Evolutionary conservation across 2,113 vertebrate species (phyloP).

Genomic region (Puma concolor): DNA sequence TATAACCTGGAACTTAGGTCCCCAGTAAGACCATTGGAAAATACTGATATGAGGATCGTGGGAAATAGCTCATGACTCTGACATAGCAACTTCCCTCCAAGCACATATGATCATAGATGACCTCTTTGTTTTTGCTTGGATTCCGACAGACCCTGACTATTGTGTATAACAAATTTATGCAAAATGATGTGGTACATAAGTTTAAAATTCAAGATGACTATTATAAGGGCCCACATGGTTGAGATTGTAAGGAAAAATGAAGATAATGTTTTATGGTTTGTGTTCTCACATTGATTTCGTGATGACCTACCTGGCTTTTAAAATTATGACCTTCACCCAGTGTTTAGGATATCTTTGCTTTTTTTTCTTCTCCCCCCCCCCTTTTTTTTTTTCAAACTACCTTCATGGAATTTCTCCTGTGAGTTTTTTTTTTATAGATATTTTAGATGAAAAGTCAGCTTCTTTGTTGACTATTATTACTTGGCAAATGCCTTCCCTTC

Average conservation of each 20-base stretch:
- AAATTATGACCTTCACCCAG: background rate
- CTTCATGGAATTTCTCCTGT: background rate
- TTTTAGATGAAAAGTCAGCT: conserved; percentile 8
- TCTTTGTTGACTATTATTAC: background rate
- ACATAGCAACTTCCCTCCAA: background rate
- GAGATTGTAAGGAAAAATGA: background rate
- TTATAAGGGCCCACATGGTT: background rate
- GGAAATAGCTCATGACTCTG: background rate
- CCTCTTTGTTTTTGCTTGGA: background rate
- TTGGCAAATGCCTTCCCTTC: background rate
- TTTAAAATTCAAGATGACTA: background rate
- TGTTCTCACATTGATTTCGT: background rate
- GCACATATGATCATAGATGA: background rate
- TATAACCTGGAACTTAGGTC: background rate
- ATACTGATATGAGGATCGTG: background rate
- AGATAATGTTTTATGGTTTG: background rate
- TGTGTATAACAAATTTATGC: background rate
- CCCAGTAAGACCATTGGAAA: background rate
- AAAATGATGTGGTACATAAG: background rate
- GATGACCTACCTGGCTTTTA: background rate
- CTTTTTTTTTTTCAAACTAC: background rate
- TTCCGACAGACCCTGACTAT: background rate
- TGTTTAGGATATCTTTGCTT: background rate
- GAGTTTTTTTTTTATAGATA: background rate
- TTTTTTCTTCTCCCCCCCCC: background rate